Conservation (phyloP, 2,888 invertebrate species). For the Drosophila diplacantha region DNA sequence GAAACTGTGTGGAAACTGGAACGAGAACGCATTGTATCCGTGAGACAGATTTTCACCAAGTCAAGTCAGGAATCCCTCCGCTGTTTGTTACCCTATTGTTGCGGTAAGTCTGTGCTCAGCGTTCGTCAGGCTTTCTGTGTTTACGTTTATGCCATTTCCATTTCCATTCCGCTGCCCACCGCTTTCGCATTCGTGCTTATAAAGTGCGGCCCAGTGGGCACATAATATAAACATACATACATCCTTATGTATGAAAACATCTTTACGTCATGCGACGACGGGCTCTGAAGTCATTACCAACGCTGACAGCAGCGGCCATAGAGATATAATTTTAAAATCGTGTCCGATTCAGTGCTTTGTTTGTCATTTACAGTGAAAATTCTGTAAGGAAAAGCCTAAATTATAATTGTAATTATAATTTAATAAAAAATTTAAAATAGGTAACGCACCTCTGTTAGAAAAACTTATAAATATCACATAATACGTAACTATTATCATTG, state of each 20-base stretch:
- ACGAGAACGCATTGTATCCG: slow-evolving; percentile 25
- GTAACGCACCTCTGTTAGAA: background rate
- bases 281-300: slow-evolving; percentile 45
- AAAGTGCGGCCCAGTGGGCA: slow-evolving; percentile 62
- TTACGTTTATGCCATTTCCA: slow-evolving; percentile 22
- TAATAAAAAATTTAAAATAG: no score
- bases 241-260: slow-evolving; percentile 21
- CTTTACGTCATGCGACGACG: slow-evolving; percentile 57
- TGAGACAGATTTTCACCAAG: slow-evolving; percentile 17
- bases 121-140: slow-evolving; percentile 47
- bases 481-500: no score
- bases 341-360: slow-evolving; percentile 27
- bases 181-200: slow-evolving; percentile 35
- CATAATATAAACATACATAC: slow-evolving; percentile 34
- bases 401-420: no score
- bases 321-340: background rate
- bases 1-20: slow-evolving; percentile 39
- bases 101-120: slow-evolving; percentile 50
- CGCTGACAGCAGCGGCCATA: slow-evolving; percentile 11
- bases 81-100: slow-evolving; percentile 37
- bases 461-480: background rate
- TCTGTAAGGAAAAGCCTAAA: background rate
- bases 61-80: slow-evolving; percentile 8
- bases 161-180: slow-evolving; percentile 35
- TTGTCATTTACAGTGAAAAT: background rate